Evolutionary conservation across 2,797 vertebrate genomes (phyloP).

Genomic region (Cyclura pinguis): DNA sequence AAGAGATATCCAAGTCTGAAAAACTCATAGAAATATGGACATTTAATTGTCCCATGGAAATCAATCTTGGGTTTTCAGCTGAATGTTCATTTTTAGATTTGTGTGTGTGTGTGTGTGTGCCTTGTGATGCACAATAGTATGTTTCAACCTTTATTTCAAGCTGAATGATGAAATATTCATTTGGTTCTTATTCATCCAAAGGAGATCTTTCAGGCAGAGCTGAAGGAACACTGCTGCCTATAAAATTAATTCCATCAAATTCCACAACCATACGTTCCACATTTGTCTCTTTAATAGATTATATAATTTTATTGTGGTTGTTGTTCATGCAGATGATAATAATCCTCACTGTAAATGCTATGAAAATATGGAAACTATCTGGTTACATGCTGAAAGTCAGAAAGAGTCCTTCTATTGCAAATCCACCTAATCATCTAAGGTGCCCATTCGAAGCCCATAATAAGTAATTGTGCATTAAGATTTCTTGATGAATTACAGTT

Average conservation of each 20-base stretch:
- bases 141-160: background rate
- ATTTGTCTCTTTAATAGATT: constrained; percentile 33
- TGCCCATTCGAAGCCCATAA: constrained; percentile 44
- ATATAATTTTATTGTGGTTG: constrained; percentile 14
- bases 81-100: background rate
- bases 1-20: background rate
- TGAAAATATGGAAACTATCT: constrained; percentile 25
- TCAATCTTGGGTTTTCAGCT: background rate
- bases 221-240: background rate
- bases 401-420: constrained; percentile 1
- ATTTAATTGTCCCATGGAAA: background rate
- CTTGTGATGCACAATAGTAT: background rate
- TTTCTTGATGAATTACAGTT: constrained; percentile 40
- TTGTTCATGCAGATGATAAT: background rate
- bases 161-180: background rate
- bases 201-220: constrained; percentile 26
- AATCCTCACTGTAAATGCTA: constrained; percentile 20
- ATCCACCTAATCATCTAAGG: constrained; percentile 27
- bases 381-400: background rate
- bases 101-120: too few species aligned
- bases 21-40: background rate
- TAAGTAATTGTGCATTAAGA: constrained; percentile 47
- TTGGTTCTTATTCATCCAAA: background rate
- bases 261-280: background rate
- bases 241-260: constrained; percentile 29